Evolutionary conservation across 37 sponge, comb jelly and placozoan genomes (phyloP), one percentile per base, ranked within the genome.

Genomic region (Spongilla lacustris): DNA sequence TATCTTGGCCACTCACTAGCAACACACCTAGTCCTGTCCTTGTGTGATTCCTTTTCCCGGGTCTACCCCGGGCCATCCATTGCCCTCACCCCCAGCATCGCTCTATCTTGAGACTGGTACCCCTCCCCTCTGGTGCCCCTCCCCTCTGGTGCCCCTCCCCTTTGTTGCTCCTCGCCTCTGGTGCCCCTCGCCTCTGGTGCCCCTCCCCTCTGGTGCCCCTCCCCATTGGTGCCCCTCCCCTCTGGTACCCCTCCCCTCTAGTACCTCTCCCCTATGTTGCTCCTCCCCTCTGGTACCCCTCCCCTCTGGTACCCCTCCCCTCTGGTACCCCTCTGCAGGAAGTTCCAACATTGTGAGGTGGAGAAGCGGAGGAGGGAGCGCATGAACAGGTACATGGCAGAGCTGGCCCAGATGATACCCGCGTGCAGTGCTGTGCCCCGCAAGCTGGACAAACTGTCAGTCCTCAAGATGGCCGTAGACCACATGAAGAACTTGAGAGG

Each of bases 341-440:
- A 83, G 9, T 91, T 79, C 46, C 92, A 93, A 75, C 97, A 96
- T 50, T 93, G 94, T 81, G 97, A 93, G n/a, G 94, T 96, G 30
- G 97, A 96, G 80, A 96, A 96, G 88, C 41, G 92, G 32, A 76
- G 97, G 19, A 36, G 97, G 23, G 94, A 96, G 76, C 87, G 94
- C 36, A 93, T 94, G 97, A 96, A 96, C 86, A 78, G 88, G 58
- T 94, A 96, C 90, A 89, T 92, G 84, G 73, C 89, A 34, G 97
- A 96, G 88, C 82, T 96, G 80, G 94, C 97, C 17, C 89, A 90
- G 68, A 96, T 96, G 97, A 91, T 96, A 26, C 97, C 97, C 35
- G 91, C 92, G 23, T 96, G 97, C 58, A 81, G 67, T 26, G 94
- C 89, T 2, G 94, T 96, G 11, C 92, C 94, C 22, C 89, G 97